Evolutionary conservation across 2,113 vertebrate species (phyloP), one percentile per base, ranked within the genome.

Genomic region (Mustela nigripes): DNA sequence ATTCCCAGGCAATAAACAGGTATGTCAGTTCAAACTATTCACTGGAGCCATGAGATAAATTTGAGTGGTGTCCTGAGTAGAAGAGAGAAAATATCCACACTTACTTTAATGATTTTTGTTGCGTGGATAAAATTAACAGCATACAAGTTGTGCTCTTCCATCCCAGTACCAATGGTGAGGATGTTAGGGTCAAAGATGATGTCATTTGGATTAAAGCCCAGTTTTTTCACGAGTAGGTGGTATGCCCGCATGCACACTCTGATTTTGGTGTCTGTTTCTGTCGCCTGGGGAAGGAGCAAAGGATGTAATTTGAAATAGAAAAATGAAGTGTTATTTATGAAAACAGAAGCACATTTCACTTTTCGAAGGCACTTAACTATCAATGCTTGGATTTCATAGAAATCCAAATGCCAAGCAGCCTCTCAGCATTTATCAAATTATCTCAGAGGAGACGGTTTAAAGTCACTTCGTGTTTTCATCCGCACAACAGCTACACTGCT

Each of bases 111-210:
- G 22, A 97, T 92, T 98, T 99, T 99, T 53, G 99, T 99, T 80
- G 99, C 99, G 53, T 98, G 98, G 89, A 99, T 99, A 98, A 99
- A 99, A 98, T 99, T 99, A 62, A 99, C 93, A 18, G 99, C 99
- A 84, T 99, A 99, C 31, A 99, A 95, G 91, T 99, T 99, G 98
- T 99, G 99, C 96, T 99, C 99, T 88, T 99, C 99, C 99, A 99
- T 99, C 92, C 99, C 99, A 9, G 99, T 99, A 56, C 99, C 99
- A 81, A 99, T 99, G 60, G 99, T 99, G 89, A 99, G 99, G 98
- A 99, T 99, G 98, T 99, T 99, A 82, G 99, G 99, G 98, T 99
- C 99, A 11, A 99, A 99, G 98, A 99, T 99, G 97, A 99, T 99
- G 98, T 99, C 99, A 33, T 99, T 99, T 91, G 99, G 99, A 98